phyloP scores from a whole-genome alignment of 2,888 invertebrate species.

The Agrotis segetum region DNA sequence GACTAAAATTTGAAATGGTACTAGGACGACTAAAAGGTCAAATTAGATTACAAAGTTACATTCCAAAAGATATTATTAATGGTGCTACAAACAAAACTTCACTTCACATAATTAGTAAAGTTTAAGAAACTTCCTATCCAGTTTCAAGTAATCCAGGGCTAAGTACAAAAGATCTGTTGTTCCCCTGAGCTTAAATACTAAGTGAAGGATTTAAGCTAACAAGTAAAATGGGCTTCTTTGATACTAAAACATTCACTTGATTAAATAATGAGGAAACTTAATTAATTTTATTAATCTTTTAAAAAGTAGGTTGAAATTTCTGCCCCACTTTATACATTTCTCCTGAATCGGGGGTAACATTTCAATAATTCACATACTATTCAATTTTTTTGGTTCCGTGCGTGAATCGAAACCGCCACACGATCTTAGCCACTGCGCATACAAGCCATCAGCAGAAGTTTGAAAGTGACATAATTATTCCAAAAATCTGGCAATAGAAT shows the following conservation, averaged over 20 bases:
- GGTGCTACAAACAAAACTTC: conserved; percentile 4
- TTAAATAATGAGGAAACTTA: conserved; percentile 16
- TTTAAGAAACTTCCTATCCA: conserved; percentile 31
- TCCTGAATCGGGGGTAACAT: too few species aligned
- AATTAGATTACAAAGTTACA: background rate
- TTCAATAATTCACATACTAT: too few species aligned
- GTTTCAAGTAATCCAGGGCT: conserved; percentile 5
- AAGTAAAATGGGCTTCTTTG: conserved; percentile 23
- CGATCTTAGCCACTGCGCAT: too few species aligned
- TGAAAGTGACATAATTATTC: too few species aligned
- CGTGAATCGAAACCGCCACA: too few species aligned
- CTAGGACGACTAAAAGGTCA: background rate
- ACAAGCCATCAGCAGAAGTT: too few species aligned
- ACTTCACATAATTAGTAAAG: conserved; percentile 16
- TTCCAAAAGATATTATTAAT: background rate
- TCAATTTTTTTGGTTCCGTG: too few species aligned
- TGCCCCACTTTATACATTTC: too few species aligned
- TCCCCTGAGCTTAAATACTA: conserved; percentile 24
- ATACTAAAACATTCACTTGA: conserved; percentile 23
- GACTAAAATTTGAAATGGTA: background rate
- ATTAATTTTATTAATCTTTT: background rate
- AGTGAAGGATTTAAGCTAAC: conserved; percentile 22
- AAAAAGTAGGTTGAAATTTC: too few species aligned
- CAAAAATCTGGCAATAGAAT: too few species aligned
- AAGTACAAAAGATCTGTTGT: conserved; percentile 32